A percentile compares a stretch with the other conserved stretches of the same genome.
phyloP scores from a whole-genome alignment of 1,140 invertebrate genomes.

The Psilanteris sp. region DNA sequence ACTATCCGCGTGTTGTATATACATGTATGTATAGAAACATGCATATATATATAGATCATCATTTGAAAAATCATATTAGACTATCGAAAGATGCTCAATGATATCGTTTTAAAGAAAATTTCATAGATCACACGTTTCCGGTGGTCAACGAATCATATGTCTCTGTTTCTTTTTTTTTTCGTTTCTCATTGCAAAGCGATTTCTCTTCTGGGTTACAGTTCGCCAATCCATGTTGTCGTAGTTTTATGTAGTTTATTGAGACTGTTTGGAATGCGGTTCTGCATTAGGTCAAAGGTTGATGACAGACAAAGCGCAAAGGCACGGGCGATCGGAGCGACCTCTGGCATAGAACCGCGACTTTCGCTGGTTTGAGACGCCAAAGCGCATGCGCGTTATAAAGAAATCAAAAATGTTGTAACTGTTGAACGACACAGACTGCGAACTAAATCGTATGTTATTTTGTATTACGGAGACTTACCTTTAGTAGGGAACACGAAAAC shows the following conservation, averaged over 20 bases:
- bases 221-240: constrained; percentile 52
- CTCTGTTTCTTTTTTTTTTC: constrained; percentile 10
- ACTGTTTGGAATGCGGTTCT: constrained; percentile 55
- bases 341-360: no score
- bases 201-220: constrained; percentile 55
- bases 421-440: constrained; percentile 4
- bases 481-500: constrained; percentile 32
- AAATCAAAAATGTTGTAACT: constrained; percentile 49
- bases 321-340: no score
- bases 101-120: constrained; percentile 61
- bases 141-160: constrained; percentile 25
- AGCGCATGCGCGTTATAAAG: no score
- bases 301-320: no score
- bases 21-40: no score
- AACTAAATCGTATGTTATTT: constrained; percentile 24
- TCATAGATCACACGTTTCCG: constrained; percentile 47
- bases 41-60: constrained; percentile 56
- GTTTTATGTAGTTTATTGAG: constrained; percentile 61
- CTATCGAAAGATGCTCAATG: constrained; percentile 63
- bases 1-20: constrained; percentile 48
- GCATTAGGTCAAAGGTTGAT: no score
- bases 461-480: constrained; percentile 39
- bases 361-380: no score
- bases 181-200: no score
- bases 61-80: constrained; percentile 57